Percentiles rank a stretch among this genome's conserved stretches.
phyloP scores from a whole-genome alignment of 2,113 vertebrate species.

The Electrona antarctica region DNA sequence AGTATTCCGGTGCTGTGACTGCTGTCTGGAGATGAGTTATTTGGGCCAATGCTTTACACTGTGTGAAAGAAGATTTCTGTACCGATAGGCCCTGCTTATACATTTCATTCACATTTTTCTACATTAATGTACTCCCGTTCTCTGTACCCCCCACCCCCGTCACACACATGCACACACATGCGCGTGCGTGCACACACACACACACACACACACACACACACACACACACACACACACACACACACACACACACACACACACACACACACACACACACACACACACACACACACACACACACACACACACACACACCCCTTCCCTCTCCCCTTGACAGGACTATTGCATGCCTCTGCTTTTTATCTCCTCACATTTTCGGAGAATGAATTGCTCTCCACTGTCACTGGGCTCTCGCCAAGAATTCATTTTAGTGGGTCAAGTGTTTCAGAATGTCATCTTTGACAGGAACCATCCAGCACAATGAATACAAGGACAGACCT shows the following conservation, averaged over 20 bases:
- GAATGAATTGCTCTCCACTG: slow-evolving; percentile 77
- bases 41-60: slow-evolving; percentile 54
- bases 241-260: too few species aligned
- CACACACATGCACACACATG: too few species aligned
- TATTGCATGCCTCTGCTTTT: slow-evolving; percentile 72
- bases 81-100: slow-evolving; percentile 61
- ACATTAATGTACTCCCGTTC: slow-evolving; percentile 65
- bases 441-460: slow-evolving; percentile 81
- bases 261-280: too few species aligned
- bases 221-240: too few species aligned
- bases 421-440: slow-evolving; percentile 82
- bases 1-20: slow-evolving; percentile 35
- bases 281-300: too few species aligned
- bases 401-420: slow-evolving; percentile 70
- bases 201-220: too few species aligned
- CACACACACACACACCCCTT: not conserved
- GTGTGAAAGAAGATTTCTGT: slow-evolving; percentile 53
- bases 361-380: slow-evolving; percentile 77
- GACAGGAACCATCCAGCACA: slow-evolving; percentile 77
- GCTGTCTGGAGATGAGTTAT: slow-evolving; percentile 58
- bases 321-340: slow-evolving; percentile 70
- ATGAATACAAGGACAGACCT: slow-evolving; percentile 76
- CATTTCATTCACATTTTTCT: slow-evolving; percentile 76
- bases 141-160: slow-evolving; percentile 21
- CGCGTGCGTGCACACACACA: too few species aligned